Percentiles rank a stretch among this genome's conserved stretches.
Conservation (phyloP, 2,888 invertebrate species). For the Leptinotarsa haldemani region DNA sequence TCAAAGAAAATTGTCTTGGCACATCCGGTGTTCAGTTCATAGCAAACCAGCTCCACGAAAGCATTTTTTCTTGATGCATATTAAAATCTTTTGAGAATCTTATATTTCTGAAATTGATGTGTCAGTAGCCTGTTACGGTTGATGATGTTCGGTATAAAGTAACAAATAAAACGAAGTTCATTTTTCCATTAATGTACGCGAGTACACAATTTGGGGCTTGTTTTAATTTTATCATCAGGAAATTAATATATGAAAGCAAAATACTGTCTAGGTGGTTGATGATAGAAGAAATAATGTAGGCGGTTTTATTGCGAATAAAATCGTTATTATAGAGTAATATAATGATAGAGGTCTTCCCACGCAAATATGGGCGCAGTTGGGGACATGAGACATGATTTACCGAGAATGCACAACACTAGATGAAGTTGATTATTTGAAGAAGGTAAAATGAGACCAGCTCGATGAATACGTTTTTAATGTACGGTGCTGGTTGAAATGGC, state of each 20-base stretch:
- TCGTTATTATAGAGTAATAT: slow-evolving; percentile 15
- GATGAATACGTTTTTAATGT: background rate
- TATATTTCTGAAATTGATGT: slow-evolving; percentile 2
- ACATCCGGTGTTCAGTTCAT: background rate
- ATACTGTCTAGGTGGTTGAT: slow-evolving; percentile 19
- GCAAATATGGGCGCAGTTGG: slow-evolving; percentile 8
- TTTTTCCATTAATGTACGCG: background rate
- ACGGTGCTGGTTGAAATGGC: background rate
- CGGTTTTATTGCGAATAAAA: slow-evolving; percentile 20
- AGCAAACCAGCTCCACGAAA: background rate
- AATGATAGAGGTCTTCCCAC: slow-evolving; percentile 19
- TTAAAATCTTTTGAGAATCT: background rate
- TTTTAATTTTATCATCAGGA: background rate
- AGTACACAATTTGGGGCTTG: background rate
- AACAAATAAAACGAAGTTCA: slow-evolving; percentile 5
- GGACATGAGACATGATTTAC: slow-evolving; percentile 12
- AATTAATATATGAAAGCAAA: slow-evolving; percentile 13
- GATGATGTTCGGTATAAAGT: background rate
- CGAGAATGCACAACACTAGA: slow-evolving; percentile 1
- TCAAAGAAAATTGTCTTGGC: background rate
- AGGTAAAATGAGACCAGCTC: background rate
- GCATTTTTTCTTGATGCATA: background rate
- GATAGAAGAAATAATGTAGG: slow-evolving; percentile 12
- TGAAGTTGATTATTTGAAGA: slow-evolving; percentile 10
- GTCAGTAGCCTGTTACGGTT: background rate